These are phyloP conservation scores for Zelleria hepariella DNA, from an alignment of 2,888 invertebrate species.

Conservation along the genomic window DNA sequence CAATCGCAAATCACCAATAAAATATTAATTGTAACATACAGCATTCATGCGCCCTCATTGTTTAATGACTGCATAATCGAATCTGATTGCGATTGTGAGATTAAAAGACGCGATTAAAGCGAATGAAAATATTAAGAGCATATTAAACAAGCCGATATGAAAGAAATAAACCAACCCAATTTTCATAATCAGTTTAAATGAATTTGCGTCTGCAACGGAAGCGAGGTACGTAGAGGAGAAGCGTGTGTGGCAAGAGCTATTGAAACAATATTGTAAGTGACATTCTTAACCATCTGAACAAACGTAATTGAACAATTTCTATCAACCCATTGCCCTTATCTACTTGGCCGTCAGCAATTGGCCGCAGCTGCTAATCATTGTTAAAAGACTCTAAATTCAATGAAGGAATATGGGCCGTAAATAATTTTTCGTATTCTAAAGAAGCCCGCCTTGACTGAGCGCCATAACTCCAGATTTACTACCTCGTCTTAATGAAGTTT, in stretches of 20 bases:
- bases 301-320: constrained; percentile 66
- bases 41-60: neutral
- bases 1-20: neutral
- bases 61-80: neutral
- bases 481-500: neutral
- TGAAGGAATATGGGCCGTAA: constrained; percentile 21
- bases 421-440: neutral
- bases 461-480: neutral
- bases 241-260: constrained; percentile 45
- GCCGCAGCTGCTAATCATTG: constrained; percentile 44
- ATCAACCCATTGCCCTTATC: constrained; percentile 64
- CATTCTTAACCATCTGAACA: constrained; percentile 64
- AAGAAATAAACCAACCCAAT: neutral
- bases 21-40: neutral
- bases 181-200: neutral
- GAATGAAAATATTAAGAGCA: neutral
- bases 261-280: constrained; percentile 58
- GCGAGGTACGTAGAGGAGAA: constrained; percentile 6
- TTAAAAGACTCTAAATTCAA: constrained; percentile 35
- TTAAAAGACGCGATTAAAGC: neutral
- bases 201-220: constrained; percentile 2
- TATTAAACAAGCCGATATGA: neutral
- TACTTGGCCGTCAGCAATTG: constrained; percentile 41
- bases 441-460: neutral
- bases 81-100: neutral